A percentile compares a stretch with the other conserved stretches of the same genome.
Conservation (phyloP, 2,113 vertebrate genomes). For the Pterophyllum scalare region DNA sequence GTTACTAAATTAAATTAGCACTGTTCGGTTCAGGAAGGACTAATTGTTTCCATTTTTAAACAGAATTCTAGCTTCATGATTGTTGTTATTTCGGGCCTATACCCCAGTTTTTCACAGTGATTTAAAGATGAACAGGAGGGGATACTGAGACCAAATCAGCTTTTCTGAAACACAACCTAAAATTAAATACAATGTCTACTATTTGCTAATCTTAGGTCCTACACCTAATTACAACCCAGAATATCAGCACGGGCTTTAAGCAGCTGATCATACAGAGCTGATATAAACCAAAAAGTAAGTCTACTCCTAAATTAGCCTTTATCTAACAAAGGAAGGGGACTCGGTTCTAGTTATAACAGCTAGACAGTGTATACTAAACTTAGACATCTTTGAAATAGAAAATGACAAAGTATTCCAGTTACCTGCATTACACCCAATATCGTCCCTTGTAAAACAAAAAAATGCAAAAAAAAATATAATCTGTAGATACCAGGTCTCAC, state of each 20-base stretch:
- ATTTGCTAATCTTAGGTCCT: not conserved
- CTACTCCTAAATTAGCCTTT: not conserved
- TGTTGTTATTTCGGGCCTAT: not conserved
- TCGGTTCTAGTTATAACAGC: not conserved
- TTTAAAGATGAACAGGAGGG: not conserved
- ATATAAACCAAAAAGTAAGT: slow-evolving; percentile 11
- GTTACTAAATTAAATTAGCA: not conserved
- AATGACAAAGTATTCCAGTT: slow-evolving; percentile 6
- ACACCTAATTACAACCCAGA: not conserved
- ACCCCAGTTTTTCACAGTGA: not conserved
- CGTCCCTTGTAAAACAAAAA: slow-evolving; percentile 14
- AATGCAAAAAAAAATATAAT: slow-evolving; percentile 47
- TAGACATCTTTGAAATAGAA: not conserved
- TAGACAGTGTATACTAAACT: slow-evolving; percentile 36
- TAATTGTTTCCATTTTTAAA: not conserved
- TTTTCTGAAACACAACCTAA: not conserved
- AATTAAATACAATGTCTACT: not conserved
- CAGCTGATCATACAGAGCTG: slow-evolving; percentile 43
- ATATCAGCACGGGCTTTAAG: not conserved
- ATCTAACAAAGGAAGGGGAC: not conserved
- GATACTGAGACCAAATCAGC: not conserved
- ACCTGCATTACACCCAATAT: not conserved
- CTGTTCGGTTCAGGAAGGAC: not conserved
- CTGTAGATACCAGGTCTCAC: slow-evolving; percentile 11
- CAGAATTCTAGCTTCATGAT: not conserved